Evolutionary conservation across 2,113 vertebrate genomes (phyloP), one percentile per base, ranked within the genome.

Genomic region (Nothoprocta perdicaria): DNA sequence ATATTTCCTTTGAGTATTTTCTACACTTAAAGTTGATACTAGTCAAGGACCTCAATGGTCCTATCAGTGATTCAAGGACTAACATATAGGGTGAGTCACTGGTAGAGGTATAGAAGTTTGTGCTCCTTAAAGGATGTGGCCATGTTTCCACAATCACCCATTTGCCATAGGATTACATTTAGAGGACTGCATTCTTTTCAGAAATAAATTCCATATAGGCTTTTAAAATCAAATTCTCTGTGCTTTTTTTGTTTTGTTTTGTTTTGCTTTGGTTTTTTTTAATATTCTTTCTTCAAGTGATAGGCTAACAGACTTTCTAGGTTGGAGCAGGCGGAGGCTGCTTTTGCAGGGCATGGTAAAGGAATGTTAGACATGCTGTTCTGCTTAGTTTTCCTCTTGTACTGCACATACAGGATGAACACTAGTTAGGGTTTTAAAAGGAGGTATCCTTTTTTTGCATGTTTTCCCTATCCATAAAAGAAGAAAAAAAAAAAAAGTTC

Each of bases 1-100:
- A 45, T 57, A 63, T 86, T 92, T 46, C 38, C 23, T 84, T 90
- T 95, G 46, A 71, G 84, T 84, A 33, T 74, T 89, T 88, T 86
- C 52, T 76, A 8, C 3, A 4, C 62, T 62, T 78, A 73, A 72
- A 89, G 79, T 69, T 31, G 23, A 3, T 52, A 76, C n/a, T 41
- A 45, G 10, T 57, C 53, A 57, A 31, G 53, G 15, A 35, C 26
- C 22, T 84, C 40, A 80, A 16, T 43, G 77, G 57, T 65, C 12
- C 35, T 68, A 5, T 72, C 46, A 48, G 48, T 29, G 73, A 68
- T 72, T 38, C n/a, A 72, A 50, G 23, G 46, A 22, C 53, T 61
- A 46, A 35, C 68, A 55, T 7, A 4, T 16, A 53, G n/a, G 21
- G 33, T 63, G 9, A 73, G 71, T 72, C 16, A 68, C 0, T 0